Evolutionary conservation across 2,888 invertebrate species (phyloP).

Genomic region (Ormyrus pomaceus): DNA sequence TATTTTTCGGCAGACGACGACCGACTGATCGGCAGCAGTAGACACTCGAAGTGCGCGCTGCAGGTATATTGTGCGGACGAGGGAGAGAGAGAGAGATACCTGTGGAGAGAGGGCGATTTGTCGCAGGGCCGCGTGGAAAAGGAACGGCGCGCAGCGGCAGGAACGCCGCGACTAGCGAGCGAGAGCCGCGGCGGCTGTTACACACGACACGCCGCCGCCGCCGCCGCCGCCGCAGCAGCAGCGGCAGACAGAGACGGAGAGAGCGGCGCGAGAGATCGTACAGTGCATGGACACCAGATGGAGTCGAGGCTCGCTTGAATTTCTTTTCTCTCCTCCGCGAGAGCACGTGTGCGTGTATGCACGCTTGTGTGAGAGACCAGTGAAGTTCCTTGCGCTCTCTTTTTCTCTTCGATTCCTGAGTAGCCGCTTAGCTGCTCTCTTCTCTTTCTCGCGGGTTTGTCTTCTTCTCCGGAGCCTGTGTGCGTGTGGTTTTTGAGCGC

Average conservation of each 20-base stretch:
- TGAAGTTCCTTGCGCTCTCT: slow-evolving; percentile 30
- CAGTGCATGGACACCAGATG: slow-evolving; percentile 53
- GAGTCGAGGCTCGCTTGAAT: background rate
- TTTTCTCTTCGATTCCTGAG: slow-evolving; percentile 23
- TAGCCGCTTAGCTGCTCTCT: too few species aligned
- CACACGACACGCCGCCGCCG: slow-evolving; percentile 43
- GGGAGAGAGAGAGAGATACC: background rate
- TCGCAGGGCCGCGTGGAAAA: too few species aligned
- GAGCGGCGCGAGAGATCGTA: slow-evolving; percentile 26
- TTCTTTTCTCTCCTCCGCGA: background rate
- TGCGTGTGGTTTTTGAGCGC: background rate
- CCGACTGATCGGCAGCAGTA: background rate
- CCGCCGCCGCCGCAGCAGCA: slow-evolving; percentile 23
- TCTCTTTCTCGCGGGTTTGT: background rate
- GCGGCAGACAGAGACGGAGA: slow-evolving; percentile 17
- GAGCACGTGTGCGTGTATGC: background rate
- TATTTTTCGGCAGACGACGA: background rate
- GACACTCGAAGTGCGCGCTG: background rate
- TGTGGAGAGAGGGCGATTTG: too few species aligned
- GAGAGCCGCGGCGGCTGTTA: slow-evolving; percentile 12
- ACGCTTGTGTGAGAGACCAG: background rate
- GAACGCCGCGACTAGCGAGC: slow-evolving; percentile 49
- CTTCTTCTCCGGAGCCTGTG: slow-evolving; percentile 1
- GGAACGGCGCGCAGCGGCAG: slow-evolving; percentile 48
- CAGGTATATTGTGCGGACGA: background rate